Evolutionary conservation across 2,113 vertebrate genomes (phyloP).

Genomic region (Panurus biarmicus): DNA sequence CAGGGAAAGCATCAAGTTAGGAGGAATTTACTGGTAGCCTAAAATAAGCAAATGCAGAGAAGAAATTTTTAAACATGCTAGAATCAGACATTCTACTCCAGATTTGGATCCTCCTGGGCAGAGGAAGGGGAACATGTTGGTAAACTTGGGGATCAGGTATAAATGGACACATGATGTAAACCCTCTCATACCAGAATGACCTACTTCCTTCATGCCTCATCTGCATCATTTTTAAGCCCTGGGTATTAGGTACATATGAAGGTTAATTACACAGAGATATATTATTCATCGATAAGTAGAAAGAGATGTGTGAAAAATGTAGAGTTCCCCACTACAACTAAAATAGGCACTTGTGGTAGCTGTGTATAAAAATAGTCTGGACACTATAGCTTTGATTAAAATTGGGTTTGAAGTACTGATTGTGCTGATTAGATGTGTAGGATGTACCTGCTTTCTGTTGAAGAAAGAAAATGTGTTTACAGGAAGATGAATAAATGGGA

Average conservation of each 20-base stretch:
- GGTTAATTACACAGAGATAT: not conserved
- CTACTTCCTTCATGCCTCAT: not conserved
- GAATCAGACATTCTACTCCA: fast-evolving
- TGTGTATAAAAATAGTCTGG: not conserved
- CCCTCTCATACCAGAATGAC: not conserved
- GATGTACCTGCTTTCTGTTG: not conserved
- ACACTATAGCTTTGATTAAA: not conserved
- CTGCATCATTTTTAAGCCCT: not conserved
- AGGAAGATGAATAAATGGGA: not conserved
- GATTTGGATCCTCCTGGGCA: not conserved
- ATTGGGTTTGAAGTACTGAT: not conserved
- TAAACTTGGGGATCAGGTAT: not conserved
- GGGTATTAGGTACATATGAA: not conserved
- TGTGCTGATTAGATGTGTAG: not conserved
- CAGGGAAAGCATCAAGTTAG: not conserved
- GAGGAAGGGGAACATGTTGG: not conserved
- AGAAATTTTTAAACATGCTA: not conserved
- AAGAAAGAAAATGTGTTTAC: slow-evolving; percentile 18
- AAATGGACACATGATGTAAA: not conserved
- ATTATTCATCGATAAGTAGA: not conserved
- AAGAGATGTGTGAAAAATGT: not conserved
- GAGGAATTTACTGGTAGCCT: not conserved
- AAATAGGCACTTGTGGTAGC: not conserved
- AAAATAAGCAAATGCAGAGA: not conserved
- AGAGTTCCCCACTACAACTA: not conserved